phyloP scores from a whole-genome alignment of 2,888 invertebrate species.

The Venusia cambrica region DNA sequence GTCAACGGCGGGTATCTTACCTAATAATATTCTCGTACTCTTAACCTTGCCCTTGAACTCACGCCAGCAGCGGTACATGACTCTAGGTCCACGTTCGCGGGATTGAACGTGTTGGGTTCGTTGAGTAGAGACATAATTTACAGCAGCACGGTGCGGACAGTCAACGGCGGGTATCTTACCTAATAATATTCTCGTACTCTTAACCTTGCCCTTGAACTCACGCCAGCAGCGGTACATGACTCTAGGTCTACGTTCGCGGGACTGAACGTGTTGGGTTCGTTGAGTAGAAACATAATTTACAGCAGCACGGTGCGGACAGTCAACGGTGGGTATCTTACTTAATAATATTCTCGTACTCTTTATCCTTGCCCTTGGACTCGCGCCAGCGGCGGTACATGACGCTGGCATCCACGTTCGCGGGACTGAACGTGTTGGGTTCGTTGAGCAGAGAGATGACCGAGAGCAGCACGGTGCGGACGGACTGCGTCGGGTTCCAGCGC shows the following conservation, averaged over 20 bases:
- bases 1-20: no score
- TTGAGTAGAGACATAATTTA: no score
- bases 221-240: conserved; percentile 99
- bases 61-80: no score
- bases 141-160: no score
- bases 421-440: conserved; percentile 99
- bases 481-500: conserved; percentile 99
- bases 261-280: conserved; percentile 99
- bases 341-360: conserved; percentile 99
- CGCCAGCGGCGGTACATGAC: conserved; percentile 99
- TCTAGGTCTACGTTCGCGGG: conserved; percentile 99
- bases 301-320: conserved; percentile 98
- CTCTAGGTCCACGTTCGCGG: no score
- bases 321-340: conserved; percentile 77
- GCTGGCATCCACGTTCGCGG: conserved; percentile 99
- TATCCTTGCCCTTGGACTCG: conserved; percentile 98
- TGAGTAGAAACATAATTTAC: conserved; percentile 98
- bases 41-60: no score
- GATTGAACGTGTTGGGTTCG: no score
- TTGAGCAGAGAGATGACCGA: conserved; percentile 99
- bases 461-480: conserved; percentile 97
- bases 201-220: conserved; percentile 98
- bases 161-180: no score
- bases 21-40: no score
- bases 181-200: no score